These are phyloP conservation scores for Gasterosteus aculeatus DNA, from an alignment of 2,113 vertebrate genomes.

Conservation along the genomic window DNA sequence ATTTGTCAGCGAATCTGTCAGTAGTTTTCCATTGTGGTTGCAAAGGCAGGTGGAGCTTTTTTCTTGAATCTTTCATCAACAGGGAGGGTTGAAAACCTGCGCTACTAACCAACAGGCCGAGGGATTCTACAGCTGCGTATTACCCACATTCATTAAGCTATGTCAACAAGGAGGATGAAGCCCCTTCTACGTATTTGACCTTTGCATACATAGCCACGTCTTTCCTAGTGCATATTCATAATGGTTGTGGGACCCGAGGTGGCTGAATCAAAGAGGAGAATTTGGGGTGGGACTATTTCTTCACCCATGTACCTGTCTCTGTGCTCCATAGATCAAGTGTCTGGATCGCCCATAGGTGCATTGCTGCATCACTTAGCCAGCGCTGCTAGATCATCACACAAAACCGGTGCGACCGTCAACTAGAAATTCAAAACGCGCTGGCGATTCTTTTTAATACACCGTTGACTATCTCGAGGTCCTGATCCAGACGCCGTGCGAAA, in stretches of 20 bases:
- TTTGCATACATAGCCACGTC: not conserved
- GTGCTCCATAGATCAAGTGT: not conserved
- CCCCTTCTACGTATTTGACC: not conserved
- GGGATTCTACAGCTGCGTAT: not conserved
- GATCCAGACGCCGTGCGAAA: slow-evolving; percentile 18
- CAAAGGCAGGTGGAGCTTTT: not conserved
- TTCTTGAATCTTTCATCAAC: no score
- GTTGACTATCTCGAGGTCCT: slow-evolving; percentile 23
- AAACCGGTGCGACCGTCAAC: slow-evolving; percentile 32
- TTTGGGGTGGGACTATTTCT: not conserved
- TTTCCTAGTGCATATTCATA: not conserved
- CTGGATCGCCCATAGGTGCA: not conserved
- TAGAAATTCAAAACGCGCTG: slow-evolving; percentile 2
- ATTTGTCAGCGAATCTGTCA: not conserved
- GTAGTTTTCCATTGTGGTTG: not conserved
- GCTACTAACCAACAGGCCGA: not conserved
- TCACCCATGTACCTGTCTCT: not conserved
- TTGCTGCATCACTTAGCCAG: not conserved
- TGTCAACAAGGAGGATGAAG: not conserved
- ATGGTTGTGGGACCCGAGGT: not conserved
- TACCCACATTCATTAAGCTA: not conserved
- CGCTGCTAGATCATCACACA: not conserved
- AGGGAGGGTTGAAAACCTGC: not conserved
- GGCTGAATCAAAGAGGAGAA: not conserved
- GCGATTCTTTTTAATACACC: not conserved